Conservation (phyloP, 2,888 invertebrate species). For the Agapostemon virescens region DNA sequence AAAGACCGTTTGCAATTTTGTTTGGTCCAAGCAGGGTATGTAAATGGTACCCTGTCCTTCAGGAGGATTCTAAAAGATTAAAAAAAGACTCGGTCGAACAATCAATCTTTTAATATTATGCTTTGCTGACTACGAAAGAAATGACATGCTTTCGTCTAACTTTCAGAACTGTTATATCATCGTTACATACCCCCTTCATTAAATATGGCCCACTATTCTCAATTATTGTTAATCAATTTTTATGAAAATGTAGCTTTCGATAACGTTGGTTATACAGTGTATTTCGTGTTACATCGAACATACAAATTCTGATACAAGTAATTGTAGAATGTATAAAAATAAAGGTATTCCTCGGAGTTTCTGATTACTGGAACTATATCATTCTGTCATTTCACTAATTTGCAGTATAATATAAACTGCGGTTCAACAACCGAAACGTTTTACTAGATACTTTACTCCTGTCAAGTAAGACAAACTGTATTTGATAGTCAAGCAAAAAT, state of each 20-base stretch:
- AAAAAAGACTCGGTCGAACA: slow-evolving; percentile 47
- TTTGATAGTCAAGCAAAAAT: neutral
- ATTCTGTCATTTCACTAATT: slow-evolving; percentile 2
- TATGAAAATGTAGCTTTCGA: slow-evolving; percentile 28
- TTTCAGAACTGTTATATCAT: slow-evolving; percentile 26
- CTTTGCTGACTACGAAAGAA: slow-evolving; percentile 43
- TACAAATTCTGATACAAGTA: slow-evolving; percentile 30
- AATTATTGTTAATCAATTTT: slow-evolving; percentile 18
- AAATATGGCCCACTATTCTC: slow-evolving; percentile 8
- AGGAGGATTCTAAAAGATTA: slow-evolving; percentile 21
- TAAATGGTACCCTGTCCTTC: slow-evolving; percentile 55
- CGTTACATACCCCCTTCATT: slow-evolving; percentile 2
- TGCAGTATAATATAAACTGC: neutral
- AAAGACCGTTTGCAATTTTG: slow-evolving; percentile 25
- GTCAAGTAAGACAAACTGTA: slow-evolving; percentile 6
- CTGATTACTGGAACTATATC: slow-evolving; percentile 32
- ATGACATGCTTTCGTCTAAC: slow-evolving; percentile 24
- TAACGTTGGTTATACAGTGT: slow-evolving; percentile 20
- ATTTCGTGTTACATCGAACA: slow-evolving; percentile 17
- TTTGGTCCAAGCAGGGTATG: slow-evolving; percentile 51
- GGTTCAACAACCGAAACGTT: neutral
- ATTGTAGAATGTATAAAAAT: slow-evolving; percentile 51
- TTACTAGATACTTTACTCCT: neutral
- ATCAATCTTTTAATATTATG: slow-evolving; percentile 52
- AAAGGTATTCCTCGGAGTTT: slow-evolving; percentile 33